Conservation (phyloP, 2,888 invertebrate species). For the Zygogramma bicolorata region DNA sequence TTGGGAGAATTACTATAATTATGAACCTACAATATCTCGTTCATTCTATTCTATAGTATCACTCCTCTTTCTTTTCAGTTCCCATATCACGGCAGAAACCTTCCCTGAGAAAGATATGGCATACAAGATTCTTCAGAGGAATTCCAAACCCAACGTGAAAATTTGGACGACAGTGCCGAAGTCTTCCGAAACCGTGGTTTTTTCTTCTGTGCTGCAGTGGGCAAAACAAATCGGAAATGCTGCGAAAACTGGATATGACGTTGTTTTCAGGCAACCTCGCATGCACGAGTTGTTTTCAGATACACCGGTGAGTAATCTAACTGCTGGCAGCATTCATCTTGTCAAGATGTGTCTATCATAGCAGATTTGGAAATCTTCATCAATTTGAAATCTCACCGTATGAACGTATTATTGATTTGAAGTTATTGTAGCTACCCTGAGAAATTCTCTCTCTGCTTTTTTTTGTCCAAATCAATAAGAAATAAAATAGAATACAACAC, state of each 20-base stretch:
- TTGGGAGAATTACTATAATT: too few relatives aligned
- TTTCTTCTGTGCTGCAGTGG: constrained; percentile 78
- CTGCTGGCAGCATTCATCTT: too few relatives aligned
- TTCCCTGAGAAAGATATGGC: constrained; percentile 37
- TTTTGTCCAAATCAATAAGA: too few relatives aligned
- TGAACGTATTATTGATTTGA: too few relatives aligned
- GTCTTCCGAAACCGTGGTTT: constrained; percentile 57
- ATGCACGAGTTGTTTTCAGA: constrained; percentile 73
- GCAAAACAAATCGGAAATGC: constrained; percentile 80
- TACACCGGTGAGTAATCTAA: constrained; percentile 75
- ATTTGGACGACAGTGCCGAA: constrained; percentile 62
- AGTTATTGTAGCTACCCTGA: too few relatives aligned
- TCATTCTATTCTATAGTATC: too few relatives aligned
- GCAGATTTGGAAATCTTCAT: too few relatives aligned
- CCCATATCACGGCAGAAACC: constrained; percentile 20
- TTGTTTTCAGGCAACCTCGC: constrained; percentile 77
- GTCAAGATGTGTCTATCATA: too few relatives aligned
- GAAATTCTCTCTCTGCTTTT: too few relatives aligned
- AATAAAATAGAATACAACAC: too few relatives aligned
- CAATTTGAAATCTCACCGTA: too few relatives aligned
- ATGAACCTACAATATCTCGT: too few relatives aligned
- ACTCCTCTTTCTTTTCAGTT: constrained; percentile 33
- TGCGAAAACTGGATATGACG: constrained; percentile 78
- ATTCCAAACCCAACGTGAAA: constrained; percentile 43
- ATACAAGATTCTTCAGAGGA: constrained; percentile 29